Conservation (phyloP, 2,797 vertebrate genomes). For the Numenius phaeopus region DNA sequence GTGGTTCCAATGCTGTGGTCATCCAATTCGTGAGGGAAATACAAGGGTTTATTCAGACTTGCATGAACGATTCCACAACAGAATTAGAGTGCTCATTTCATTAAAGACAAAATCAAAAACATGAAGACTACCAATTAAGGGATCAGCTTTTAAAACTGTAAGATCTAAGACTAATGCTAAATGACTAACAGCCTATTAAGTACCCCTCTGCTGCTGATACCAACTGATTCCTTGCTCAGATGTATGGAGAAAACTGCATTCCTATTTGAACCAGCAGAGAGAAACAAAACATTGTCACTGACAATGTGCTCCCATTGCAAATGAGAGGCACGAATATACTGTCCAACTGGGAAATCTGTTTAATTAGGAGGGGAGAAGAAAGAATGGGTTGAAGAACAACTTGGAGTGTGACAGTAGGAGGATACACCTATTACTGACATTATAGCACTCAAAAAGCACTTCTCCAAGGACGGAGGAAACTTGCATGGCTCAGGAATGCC, state of each 20-base stretch:
- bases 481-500: background rate
- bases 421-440: background rate
- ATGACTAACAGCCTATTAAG: background rate
- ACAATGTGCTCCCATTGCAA: background rate
- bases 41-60: constrained; percentile 39
- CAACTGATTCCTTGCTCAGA: constrained; percentile 17
- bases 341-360: background rate
- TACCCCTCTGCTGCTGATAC: background rate
- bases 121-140: constrained; percentile 11
- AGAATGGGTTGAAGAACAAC: background rate
- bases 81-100: background rate
- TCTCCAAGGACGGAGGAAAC: background rate
- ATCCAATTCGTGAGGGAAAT: background rate
- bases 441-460: rapidly evolving
- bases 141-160: background rate
- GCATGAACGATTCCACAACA: background rate
- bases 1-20: background rate
- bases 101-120: background rate
- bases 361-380: background rate
- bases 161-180: background rate
- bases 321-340: background rate
- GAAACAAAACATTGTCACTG: background rate
- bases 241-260: constrained; percentile 22
- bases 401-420: background rate
- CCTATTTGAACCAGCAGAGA: background rate